Conservation (phyloP, 2,888 invertebrate genomes). For the Diloba caeruleocephala region DNA sequence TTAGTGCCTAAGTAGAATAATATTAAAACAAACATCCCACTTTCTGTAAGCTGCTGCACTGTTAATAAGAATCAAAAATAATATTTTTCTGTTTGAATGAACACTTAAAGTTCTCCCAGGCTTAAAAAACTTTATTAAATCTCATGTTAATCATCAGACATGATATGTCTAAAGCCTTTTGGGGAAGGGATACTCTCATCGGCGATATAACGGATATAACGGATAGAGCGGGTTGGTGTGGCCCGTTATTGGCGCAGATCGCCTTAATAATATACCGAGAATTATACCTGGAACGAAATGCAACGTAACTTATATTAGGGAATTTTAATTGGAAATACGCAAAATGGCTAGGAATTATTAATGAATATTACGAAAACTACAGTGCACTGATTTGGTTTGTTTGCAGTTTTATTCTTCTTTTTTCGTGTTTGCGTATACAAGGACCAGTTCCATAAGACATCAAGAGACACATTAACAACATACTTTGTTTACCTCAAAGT, state of each 20-base stretch:
- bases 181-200: slow-evolving; percentile 17
- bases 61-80: slow-evolving; percentile 43
- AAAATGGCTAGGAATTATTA: slow-evolving; percentile 1
- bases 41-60: slow-evolving; percentile 44
- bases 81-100: slow-evolving; percentile 32
- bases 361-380: not conserved
- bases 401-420: too few species aligned
- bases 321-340: slow-evolving; percentile 28
- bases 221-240: slow-evolving; percentile 14
- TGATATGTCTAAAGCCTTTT: slow-evolving; percentile 9
- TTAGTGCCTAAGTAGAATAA: slow-evolving; percentile 45
- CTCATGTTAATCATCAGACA: slow-evolving; percentile 12
- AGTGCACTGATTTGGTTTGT: not conserved
- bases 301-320: slow-evolving; percentile 37
- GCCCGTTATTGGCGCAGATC: slow-evolving; percentile 59
- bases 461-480: too few species aligned
- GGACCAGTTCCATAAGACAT: not conserved
- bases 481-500: too few species aligned
- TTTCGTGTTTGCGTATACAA: not conserved
- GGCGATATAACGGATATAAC: too few species aligned
- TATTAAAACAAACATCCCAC: slow-evolving; percentile 53
- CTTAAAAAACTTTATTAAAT: not conserved
- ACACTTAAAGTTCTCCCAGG: not conserved
- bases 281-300: slow-evolving; percentile 45
- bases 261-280: slow-evolving; percentile 61